Conservation (phyloP, 2,113 vertebrate species). For the Periophthalmus modestus region DNA sequence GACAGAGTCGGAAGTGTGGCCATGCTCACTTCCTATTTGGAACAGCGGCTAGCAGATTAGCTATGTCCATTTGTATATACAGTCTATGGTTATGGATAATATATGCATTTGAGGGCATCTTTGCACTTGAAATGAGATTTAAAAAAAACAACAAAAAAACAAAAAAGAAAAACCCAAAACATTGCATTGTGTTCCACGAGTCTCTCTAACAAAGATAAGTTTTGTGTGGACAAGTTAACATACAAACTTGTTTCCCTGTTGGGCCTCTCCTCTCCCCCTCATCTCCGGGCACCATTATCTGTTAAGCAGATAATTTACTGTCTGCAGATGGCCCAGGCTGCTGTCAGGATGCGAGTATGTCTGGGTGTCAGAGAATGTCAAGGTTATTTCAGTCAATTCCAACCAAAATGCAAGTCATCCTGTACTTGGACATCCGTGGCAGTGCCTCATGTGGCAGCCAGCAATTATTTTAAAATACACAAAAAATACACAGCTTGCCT, state of each 20-base stretch:
- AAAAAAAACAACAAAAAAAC: too few species aligned
- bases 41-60: too few species aligned
- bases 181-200: background rate
- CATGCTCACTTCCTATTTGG: too few species aligned
- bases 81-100: too few species aligned
- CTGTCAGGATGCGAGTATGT: constrained; percentile 28
- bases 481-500: background rate
- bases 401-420: constrained; percentile 35
- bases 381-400: constrained; percentile 41
- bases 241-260: constrained; percentile 13
- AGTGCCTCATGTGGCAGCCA: background rate
- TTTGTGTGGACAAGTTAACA: background rate
- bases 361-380: constrained; percentile 23
- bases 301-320: constrained; percentile 58
- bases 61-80: too few species aligned
- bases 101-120: too few species aligned
- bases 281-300: constrained; percentile 35
- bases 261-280: constrained; percentile 6
- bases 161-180: too few species aligned
- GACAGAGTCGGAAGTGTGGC: too few species aligned
- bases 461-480: background rate
- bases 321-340: constrained; percentile 55
- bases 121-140: too few species aligned
- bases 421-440: background rate
- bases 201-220: background rate